These are phyloP conservation scores for Drosophila putrida DNA, from an alignment of 2,888 invertebrate species.

Conservation along the genomic window DNA sequence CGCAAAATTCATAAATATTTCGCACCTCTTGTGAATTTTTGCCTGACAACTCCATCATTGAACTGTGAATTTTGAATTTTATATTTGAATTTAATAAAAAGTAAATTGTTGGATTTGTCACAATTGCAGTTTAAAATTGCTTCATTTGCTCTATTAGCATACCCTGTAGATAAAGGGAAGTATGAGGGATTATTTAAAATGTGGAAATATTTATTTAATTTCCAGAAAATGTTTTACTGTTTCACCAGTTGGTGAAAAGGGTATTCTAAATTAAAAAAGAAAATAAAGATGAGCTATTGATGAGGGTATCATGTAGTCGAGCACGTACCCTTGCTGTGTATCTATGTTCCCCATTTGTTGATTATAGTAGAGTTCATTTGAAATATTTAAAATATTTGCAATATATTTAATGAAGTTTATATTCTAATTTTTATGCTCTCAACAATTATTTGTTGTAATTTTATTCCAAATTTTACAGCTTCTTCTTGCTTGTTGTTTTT, in stretches of 20 bases:
- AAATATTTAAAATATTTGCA: constrained; percentile 25
- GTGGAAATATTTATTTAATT: no score
- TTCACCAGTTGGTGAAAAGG: no score
- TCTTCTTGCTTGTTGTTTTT: not conserved
- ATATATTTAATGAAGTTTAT: constrained; percentile 28
- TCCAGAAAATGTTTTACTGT: no score
- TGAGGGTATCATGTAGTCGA: constrained; percentile 4
- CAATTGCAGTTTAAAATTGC: constrained; percentile 16
- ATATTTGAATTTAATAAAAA: constrained; percentile 32
- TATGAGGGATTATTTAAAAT: not conserved
- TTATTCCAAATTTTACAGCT: constrained; percentile 2
- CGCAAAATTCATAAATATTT: constrained; percentile 41
- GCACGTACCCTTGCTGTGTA: not conserved
- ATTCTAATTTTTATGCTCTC: constrained; percentile 14
- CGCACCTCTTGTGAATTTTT: constrained; percentile 12
- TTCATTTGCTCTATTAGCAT: constrained; percentile 5
- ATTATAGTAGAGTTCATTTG: constrained; percentile 8
- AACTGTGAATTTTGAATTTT: constrained; percentile 2
- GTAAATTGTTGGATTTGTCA: constrained; percentile 5
- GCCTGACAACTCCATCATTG: constrained; percentile 10
- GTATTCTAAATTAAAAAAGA: not conserved
- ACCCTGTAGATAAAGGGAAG: not conserved
- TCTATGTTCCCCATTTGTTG: not conserved
- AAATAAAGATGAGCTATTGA: not conserved
- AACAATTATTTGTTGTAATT: not conserved